Conservation (phyloP, 2,113 vertebrate genomes). For the Corythornis madagascariensis region DNA sequence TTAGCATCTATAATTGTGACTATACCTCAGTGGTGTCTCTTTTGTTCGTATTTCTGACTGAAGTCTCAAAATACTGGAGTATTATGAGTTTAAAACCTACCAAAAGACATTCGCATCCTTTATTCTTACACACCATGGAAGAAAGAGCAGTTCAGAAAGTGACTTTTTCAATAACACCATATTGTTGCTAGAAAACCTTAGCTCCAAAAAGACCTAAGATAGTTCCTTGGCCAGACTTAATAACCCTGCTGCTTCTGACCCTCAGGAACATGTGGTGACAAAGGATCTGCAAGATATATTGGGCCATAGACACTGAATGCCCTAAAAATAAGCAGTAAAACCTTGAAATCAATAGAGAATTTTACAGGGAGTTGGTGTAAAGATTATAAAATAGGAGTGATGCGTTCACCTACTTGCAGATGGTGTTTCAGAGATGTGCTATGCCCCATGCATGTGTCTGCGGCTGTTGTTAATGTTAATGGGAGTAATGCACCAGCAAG, state of each 20-base stretch:
- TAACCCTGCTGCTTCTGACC: background rate
- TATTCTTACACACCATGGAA: background rate
- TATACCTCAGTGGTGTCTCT: background rate
- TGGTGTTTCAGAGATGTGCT: background rate
- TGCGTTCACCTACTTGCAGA: background rate
- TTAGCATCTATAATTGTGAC: background rate
- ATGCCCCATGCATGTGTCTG: rapidly evolving
- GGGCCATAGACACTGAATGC: background rate
- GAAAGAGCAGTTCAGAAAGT: background rate
- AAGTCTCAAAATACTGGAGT: background rate
- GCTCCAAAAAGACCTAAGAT: background rate
- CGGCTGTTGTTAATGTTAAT: background rate
- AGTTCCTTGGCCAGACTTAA: background rate
- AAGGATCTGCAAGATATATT: background rate
- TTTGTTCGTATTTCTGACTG: background rate
- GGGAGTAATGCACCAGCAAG: background rate
- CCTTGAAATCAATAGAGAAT: background rate
- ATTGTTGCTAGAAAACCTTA: background rate
- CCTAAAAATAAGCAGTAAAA: background rate
- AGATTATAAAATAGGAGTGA: background rate
- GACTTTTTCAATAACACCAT: background rate
- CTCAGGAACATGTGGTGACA: background rate
- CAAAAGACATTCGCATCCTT: background rate
- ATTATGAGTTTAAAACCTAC: background rate
- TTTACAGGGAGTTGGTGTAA: background rate